A percentile compares a stretch with the other conserved stretches of the same genome.
These are phyloP conservation scores for Apodemia duryi DNA, from an alignment of 2,888 invertebrate genomes.

Conservation along the genomic window DNA sequence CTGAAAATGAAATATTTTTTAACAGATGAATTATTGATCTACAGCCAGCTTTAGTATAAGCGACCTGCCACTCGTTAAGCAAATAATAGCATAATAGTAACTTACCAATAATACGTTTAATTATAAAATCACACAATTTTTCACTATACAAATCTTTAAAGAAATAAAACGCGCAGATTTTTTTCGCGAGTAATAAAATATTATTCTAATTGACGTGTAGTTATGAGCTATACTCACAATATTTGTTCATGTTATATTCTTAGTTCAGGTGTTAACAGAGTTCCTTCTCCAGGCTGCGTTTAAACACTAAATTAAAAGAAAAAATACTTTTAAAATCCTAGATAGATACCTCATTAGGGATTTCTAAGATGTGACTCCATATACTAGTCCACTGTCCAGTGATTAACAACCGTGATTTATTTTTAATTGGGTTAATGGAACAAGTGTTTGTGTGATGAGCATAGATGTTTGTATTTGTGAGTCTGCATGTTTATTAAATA, in stretches of 20 bases:
- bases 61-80: conserved; percentile 33
- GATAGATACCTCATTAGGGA: not conserved
- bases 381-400: not conserved
- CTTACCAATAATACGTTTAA: conserved; percentile 34
- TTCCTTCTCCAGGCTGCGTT: conserved; percentile 49
- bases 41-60: conserved; percentile 47
- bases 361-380: not conserved
- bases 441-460: not conserved
- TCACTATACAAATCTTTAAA: conserved; percentile 9
- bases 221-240: conserved; percentile 53
- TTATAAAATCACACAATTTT: conserved; percentile 18
- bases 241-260: conserved; percentile 54
- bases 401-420: not conserved
- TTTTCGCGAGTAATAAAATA: conserved; percentile 15
- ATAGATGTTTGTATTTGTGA: not conserved
- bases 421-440: not conserved
- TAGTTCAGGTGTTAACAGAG: conserved; percentile 40
- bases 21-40: conserved; percentile 22
- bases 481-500: not conserved
- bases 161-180: conserved; percentile 1
- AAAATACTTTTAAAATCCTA: conserved; percentile 29
- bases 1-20: conserved; percentile 39
- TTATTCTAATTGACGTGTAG: conserved; percentile 15
- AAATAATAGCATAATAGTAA: conserved; percentile 22
- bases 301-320: conserved; percentile 58